A percentile compares a stretch with the other conserved stretches of the same genome.
Evolutionary conservation across 2,797 vertebrate species (phyloP).

Genomic region (Sebastes minor): DNA sequence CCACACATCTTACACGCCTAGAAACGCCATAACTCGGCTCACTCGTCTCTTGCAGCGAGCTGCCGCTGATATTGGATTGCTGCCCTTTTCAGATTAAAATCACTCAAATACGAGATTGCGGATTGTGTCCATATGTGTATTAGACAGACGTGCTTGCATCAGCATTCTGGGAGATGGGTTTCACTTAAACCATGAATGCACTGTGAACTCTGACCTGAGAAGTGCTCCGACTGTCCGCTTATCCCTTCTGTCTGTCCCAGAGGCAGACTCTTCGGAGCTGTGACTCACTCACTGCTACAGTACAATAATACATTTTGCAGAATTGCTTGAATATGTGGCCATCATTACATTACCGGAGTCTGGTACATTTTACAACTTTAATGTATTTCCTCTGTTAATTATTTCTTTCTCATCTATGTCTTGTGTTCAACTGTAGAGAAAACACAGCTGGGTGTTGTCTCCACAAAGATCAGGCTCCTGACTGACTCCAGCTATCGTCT

Average conservation of each 20-base stretch:
- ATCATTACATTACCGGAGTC: conserved; percentile 45
- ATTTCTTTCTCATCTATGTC: neutral
- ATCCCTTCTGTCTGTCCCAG: conserved; percentile 51
- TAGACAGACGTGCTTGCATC: conserved; percentile 77
- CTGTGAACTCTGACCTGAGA: conserved; percentile 65
- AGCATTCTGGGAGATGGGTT: conserved; percentile 72
- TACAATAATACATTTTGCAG: conserved; percentile 54
- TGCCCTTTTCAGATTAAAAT: conserved; percentile 81
- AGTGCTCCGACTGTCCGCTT: conserved; percentile 63
- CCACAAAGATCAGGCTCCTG: conserved; percentile 46
- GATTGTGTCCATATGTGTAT: conserved; percentile 70
- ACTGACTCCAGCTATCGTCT: conserved; percentile 41
- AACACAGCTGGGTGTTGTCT: conserved; percentile 38
- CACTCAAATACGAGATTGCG: conserved; percentile 70
- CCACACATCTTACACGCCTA: conserved; percentile 55
- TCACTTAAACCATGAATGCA: conserved; percentile 63
- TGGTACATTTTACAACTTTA: conserved; percentile 51
- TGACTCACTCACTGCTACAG: conserved; percentile 48
- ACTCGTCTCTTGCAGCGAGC: conserved; percentile 44
- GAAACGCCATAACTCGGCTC: conserved; percentile 50
- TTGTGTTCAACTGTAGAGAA: conserved; percentile 23
- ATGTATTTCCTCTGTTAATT: conserved; percentile 19
- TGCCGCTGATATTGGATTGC: conserved; percentile 76
- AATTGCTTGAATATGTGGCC: conserved; percentile 69
- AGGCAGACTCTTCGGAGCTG: conserved; percentile 21